Evolutionary conservation across 1,140 invertebrate species (phyloP).

Genomic region (Brachionus rotundiformis): DNA sequence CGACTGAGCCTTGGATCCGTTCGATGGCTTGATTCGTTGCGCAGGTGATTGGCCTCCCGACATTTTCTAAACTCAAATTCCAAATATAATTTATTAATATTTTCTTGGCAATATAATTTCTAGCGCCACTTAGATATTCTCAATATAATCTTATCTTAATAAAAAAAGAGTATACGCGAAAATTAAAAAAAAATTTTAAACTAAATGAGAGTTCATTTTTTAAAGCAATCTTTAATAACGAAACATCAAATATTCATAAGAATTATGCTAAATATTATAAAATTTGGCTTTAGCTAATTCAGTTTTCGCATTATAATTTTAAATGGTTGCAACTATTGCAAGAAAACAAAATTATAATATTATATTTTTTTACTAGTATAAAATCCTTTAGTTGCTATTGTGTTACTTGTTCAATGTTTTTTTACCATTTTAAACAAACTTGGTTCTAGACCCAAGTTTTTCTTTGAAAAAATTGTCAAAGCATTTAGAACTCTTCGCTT

Average conservation of each 20-base stretch:
- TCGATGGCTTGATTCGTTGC: constrained; percentile 10
- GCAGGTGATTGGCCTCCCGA: neutral
- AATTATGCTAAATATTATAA: neutral
- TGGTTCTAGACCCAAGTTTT: neutral
- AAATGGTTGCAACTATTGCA: constrained; percentile 12
- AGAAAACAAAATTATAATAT: neutral
- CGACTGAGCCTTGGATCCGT: neutral
- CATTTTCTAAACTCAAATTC: constrained; percentile 5
- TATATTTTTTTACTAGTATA: neutral
- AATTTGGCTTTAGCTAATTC: constrained; percentile 4
- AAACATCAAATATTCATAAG: constrained; percentile 17
- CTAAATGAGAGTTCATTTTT: neutral
- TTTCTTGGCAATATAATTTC: neutral
- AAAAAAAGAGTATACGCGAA: neutral
- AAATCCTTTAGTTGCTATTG: neutral
- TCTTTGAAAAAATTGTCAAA: neutral
- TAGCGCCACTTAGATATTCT: neutral
- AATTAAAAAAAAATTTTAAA: neutral
- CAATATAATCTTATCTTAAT: neutral
- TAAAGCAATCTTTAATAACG: neutral
- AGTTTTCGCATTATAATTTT: constrained; percentile 9
- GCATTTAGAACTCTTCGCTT: neutral
- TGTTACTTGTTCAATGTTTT: neutral
- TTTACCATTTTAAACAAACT: neutral
- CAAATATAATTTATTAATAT: neutral